phyloP scores from a whole-genome alignment of 2,113 vertebrate species.

The Suricata suricatta region DNA sequence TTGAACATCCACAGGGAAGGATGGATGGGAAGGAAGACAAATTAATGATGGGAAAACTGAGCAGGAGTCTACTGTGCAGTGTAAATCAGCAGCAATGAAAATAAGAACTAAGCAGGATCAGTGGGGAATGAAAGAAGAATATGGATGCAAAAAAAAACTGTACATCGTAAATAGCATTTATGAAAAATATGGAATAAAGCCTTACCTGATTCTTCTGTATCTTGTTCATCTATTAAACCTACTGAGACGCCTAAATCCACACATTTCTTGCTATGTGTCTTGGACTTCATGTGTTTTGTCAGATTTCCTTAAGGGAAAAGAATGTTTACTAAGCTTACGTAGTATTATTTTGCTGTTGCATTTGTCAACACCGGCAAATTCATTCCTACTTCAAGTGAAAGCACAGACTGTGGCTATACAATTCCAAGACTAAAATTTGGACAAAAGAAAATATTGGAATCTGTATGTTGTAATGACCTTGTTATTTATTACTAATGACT shows the following conservation, averaged over 20 bases:
- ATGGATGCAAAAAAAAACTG: slow-evolving; percentile 15
- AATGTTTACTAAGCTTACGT: slow-evolving; percentile 68
- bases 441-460: neutral
- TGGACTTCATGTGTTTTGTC: slow-evolving; percentile 99
- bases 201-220: slow-evolving; percentile 97
- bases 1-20: neutral
- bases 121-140: neutral
- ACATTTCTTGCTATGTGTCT: slow-evolving; percentile 99
- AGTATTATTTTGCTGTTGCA: slow-evolving; percentile 37
- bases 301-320: slow-evolving; percentile 92
- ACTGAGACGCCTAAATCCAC: slow-evolving; percentile 96
- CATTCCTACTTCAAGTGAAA: slow-evolving; percentile 53
- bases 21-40: neutral
- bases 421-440: neutral
- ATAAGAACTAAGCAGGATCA: neutral
- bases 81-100: slow-evolving; percentile 27
- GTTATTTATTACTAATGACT: neutral
- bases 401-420: neutral
- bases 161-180: neutral
- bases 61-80: neutral
- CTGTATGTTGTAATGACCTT: neutral
- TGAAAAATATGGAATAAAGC: slow-evolving; percentile 65
- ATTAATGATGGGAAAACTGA: neutral
- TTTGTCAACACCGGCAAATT: slow-evolving; percentile 64
- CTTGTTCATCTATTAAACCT: slow-evolving; percentile 93